These are phyloP conservation scores for Probosciger aterrimus DNA, from an alignment of 2,113 vertebrate genomes.

Conservation along the genomic window DNA sequence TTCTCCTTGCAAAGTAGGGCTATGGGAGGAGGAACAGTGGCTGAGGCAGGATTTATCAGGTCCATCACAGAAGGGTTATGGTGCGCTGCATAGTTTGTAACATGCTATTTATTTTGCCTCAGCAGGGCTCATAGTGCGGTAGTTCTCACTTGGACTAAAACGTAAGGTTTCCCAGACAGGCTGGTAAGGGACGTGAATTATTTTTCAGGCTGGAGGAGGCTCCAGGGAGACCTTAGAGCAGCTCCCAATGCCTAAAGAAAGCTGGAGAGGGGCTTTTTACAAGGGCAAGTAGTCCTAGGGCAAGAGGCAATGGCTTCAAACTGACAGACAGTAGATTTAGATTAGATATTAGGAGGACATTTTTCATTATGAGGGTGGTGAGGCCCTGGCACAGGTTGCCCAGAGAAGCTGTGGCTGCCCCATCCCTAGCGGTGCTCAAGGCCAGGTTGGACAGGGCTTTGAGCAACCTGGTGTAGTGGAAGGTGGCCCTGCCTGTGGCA, in stretches of 20 bases:
- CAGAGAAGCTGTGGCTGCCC: neutral
- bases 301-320: neutral
- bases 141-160: neutral
- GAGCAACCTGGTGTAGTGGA: neutral
- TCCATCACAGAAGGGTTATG: neutral
- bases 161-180: neutral
- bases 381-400: neutral
- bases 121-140: neutral
- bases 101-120: neutral
- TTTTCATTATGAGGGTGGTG: neutral
- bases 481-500: neutral
- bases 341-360: neutral
- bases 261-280: neutral
- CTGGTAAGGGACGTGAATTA: neutral
- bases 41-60: neutral
- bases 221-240: neutral
- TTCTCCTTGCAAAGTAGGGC: neutral
- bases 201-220: neutral
- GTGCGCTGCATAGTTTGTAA: neutral
- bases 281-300: neutral
- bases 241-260: neutral
- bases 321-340: neutral
- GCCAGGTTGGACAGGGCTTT: neutral
- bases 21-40: neutral
- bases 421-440: neutral